Percentiles rank a stretch among this genome's conserved stretches.
phyloP scores from a whole-genome alignment of 2,888 invertebrate species.

The Ctenicera cuprea region DNA sequence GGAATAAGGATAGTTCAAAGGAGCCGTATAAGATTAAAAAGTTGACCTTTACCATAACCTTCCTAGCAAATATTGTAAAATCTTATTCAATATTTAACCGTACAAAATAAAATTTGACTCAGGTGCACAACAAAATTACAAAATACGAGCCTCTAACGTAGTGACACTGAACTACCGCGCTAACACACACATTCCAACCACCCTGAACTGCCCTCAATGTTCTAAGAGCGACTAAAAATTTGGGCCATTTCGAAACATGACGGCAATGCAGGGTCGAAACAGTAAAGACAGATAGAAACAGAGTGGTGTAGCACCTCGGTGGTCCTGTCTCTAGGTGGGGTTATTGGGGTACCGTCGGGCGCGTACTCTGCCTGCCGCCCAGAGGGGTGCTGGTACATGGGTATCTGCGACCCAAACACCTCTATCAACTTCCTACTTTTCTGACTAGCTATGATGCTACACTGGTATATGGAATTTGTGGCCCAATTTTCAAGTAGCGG shows the following conservation, averaged over 20 bases:
- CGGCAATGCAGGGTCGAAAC: conserved; percentile 71
- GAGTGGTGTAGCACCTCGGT: conserved; percentile 71
- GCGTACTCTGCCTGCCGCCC: conserved; percentile 73
- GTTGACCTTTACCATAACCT: not conserved
- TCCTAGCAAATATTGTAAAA: not conserved
- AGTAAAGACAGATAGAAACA: conserved; percentile 84
- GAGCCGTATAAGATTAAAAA: no score
- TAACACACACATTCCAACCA: conserved; percentile 53
- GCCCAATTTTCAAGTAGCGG: conserved; percentile 51
- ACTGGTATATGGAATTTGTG: conserved; percentile 53
- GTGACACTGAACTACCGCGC: conserved; percentile 52
- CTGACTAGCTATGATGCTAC: conserved; percentile 52
- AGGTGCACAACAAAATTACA: conserved; percentile 49
- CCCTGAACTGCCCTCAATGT: conserved; percentile 46
- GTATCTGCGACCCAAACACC: conserved; percentile 76
- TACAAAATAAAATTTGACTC: not conserved
- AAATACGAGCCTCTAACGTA: conserved; percentile 47
- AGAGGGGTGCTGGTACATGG: conserved; percentile 79
- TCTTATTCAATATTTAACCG: not conserved
- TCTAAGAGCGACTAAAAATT: conserved; percentile 20
- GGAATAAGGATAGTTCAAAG: no score
- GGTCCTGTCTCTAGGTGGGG: conserved; percentile 72
- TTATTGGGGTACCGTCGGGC: conserved; percentile 72
- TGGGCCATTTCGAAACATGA: conserved; percentile 43
- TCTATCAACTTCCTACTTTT: conserved; percentile 59